Evolutionary conservation across 2,797 vertebrate species (phyloP).

Genomic region (Rachycentron canadum): DNA sequence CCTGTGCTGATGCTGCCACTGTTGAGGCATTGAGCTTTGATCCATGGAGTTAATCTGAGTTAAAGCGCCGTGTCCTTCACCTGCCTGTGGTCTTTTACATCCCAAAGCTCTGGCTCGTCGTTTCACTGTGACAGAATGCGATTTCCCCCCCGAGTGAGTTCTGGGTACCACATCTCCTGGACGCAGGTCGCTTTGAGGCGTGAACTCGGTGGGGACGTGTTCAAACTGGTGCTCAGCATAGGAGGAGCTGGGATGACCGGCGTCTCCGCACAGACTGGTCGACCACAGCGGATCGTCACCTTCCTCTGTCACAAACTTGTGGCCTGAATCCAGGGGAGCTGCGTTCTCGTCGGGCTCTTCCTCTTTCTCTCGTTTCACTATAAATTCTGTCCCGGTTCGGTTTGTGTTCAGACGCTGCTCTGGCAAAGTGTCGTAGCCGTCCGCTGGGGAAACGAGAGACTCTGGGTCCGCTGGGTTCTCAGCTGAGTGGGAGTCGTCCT

Average conservation of each 20-base stretch:
- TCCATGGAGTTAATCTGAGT: slow-evolving; percentile 25
- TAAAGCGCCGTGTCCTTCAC: slow-evolving; percentile 22
- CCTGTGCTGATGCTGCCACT: slow-evolving; percentile 30
- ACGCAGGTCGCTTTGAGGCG: slow-evolving; percentile 27
- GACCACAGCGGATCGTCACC: slow-evolving; percentile 53
- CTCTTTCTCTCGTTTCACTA: slow-evolving; percentile 68
- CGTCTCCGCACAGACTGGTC: slow-evolving; percentile 22
- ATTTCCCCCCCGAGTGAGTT: slow-evolving; percentile 38
- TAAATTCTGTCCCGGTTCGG: slow-evolving; percentile 14
- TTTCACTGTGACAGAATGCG: slow-evolving; percentile 14
- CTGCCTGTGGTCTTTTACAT: slow-evolving; percentile 28
- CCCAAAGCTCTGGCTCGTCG: slow-evolving; percentile 53
- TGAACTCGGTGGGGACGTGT: slow-evolving; percentile 31
- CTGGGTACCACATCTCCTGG: slow-evolving; percentile 24
- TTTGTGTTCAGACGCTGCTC: slow-evolving; percentile 35
- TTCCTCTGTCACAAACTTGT: slow-evolving; percentile 32
- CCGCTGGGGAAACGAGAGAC: slow-evolving; percentile 9
- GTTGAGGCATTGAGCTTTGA: slow-evolving; percentile 6
- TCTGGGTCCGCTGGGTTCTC: slow-evolving; percentile 11
- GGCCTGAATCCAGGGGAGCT: not conserved
- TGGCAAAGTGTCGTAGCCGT: slow-evolving; percentile 3
- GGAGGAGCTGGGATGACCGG: not conserved
- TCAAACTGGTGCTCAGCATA: slow-evolving; percentile 40
- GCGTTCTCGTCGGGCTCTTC: slow-evolving; percentile 40
- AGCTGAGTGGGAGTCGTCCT: not conserved